These are phyloP conservation scores for Theretra japonica DNA, from an alignment of 2,888 invertebrate genomes.

Conservation along the genomic window DNA sequence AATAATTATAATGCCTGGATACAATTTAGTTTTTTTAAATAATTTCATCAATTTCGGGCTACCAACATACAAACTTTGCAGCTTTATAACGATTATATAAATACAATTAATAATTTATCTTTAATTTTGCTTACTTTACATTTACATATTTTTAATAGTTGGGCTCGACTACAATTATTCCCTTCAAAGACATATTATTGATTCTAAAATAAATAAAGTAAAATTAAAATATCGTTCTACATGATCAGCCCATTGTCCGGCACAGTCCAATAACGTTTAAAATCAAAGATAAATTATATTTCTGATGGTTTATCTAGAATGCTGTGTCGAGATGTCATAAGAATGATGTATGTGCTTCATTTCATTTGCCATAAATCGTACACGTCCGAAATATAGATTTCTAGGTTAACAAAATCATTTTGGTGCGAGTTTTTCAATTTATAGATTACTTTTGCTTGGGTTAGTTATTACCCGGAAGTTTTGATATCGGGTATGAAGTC, in stretches of 20 bases:
- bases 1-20: no score
- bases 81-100: no score
- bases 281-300: constrained; percentile 52
- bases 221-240: neutral
- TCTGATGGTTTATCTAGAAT: constrained; percentile 48
- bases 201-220: neutral
- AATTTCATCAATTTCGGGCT: no score
- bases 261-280: constrained; percentile 48
- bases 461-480: no score
- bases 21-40: no score
- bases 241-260: constrained; percentile 38
- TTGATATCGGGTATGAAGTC: no score
- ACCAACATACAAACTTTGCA: no score
- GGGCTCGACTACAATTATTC: neutral
- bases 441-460: no score
- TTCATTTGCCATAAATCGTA: neutral
- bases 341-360: neutral
- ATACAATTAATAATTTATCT: no score
- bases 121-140: neutral
- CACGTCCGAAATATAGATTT: neutral
- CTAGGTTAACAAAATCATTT: neutral
- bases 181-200: no score
- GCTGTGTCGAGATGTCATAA: constrained; percentile 50
- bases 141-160: no score
- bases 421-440: neutral